phyloP scores from a whole-genome alignment of 2,113 vertebrate species.

The Coturnix japonica region DNA sequence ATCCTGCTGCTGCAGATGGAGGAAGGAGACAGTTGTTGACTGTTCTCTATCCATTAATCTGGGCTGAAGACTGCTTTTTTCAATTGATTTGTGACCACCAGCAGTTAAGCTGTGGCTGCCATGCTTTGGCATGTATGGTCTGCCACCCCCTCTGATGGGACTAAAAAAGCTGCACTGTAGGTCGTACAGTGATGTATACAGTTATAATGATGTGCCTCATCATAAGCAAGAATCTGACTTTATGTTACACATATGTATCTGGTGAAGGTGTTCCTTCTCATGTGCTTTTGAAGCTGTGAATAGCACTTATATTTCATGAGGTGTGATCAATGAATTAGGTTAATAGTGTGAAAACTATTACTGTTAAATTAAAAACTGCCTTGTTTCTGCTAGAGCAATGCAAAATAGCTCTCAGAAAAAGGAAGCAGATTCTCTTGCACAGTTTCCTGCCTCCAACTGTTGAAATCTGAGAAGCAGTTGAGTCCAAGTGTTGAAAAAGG shows the following conservation, averaged over 20 bases:
- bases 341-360: background rate
- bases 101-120: slow-evolving; percentile 13
- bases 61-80: background rate
- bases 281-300: slow-evolving; percentile 14
- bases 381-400: slow-evolving; percentile 18
- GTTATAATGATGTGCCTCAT: background rate
- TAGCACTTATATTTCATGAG: slow-evolving; percentile 11
- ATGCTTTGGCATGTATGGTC: background rate
- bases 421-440: slow-evolving; percentile 10
- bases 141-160: background rate
- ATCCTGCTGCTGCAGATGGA: background rate
- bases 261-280: background rate
- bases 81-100: slow-evolving; percentile 23
- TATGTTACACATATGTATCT: background rate
- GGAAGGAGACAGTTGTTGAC: background rate
- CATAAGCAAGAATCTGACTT: background rate
- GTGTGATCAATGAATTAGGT: slow-evolving; percentile 15
- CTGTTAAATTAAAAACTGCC: slow-evolving; percentile 11
- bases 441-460: background rate
- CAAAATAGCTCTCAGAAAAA: slow-evolving; percentile 2
- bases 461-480: slow-evolving; percentile 26
- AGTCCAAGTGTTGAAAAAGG: slow-evolving; percentile 1
- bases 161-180: background rate
- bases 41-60: slow-evolving; percentile 19
- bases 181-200: too few species aligned